Evolutionary conservation across 2,888 invertebrate genomes (phyloP), one percentile per base, ranked within the genome.

Genomic region (Tenthredo livida): DNA sequence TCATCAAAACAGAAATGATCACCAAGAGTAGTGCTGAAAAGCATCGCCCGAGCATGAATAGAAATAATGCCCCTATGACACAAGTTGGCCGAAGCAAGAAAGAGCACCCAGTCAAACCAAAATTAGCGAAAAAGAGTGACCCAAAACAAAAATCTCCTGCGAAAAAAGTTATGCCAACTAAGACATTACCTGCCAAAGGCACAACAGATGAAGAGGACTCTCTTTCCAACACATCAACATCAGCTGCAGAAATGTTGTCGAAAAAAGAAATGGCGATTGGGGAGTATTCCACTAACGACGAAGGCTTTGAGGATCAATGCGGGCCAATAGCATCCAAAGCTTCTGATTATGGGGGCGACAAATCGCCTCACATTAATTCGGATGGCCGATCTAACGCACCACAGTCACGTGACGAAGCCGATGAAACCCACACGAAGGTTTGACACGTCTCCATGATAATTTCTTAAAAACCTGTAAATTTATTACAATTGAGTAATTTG

Each of bases 401-500:
- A 54, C n/a, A n/a, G 54, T 54, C 54, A 54, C n/a, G n/a, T n/a
- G 54, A 54, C 17, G 54, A 54, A 17, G 54, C 54, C 54, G 15
- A 15, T n/a, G 6, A 54, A n/a, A 54, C 54, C 54, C 3, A 5
- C 54, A 54, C 15, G 0, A 54, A 54, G 54, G 54, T 54, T 54
- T 54, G 54, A 17, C 17, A 54, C n/a, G 54, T 54, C 17, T 54
- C n/a, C 54, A 54, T 54, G 5, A 54, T 54, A 54, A 54, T 54
- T 54, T n/a, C 54, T 17, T n/a, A 15, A n/a, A 54, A 54, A 54
- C 15, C n/a, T 54, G 54, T 54, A n/a, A 54, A 54, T 54, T 54
- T n/a, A 54, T 54, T n/a, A 54, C 54, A 54, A 54, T 54, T 54
- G n/a, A 54, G 54, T 54, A 54, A 54, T 54, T 54, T 54, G 54